Percentiles rank a stretch among this genome's conserved stretches.
phyloP scores from a whole-genome alignment of 2,113 vertebrate genomes.

The Pipra filicauda region DNA sequence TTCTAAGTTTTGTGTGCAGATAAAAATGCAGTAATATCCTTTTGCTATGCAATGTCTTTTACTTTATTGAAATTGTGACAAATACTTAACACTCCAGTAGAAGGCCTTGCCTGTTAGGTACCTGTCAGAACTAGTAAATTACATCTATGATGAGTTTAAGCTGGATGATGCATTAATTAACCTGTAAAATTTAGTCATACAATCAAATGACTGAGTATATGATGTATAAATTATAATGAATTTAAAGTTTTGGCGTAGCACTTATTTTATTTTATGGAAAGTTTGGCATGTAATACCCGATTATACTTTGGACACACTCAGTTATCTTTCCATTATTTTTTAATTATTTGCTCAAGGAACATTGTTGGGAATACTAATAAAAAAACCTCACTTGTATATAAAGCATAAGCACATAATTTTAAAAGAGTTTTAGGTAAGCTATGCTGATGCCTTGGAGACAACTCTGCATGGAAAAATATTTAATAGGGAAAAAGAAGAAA shows the following conservation, averaged over 20 bases:
- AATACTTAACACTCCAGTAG: neutral
- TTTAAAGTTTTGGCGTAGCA: neutral
- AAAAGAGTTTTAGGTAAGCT: neutral
- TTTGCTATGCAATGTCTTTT: neutral
- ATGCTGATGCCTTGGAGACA: neutral
- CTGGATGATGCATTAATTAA: neutral
- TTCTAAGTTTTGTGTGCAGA: neutral
- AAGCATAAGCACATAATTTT: neutral
- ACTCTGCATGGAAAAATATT: conserved; percentile 8
- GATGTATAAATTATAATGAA: neutral
- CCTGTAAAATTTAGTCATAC: neutral
- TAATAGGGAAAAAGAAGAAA: neutral
- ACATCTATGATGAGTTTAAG: neutral
- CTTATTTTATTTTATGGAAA: neutral
- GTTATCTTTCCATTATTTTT: neutral
- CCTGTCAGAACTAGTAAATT: neutral
- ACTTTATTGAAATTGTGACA: neutral
- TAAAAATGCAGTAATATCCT: neutral
- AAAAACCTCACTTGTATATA: neutral
- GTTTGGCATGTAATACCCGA: neutral
- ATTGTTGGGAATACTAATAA: neutral
- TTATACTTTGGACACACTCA: neutral
- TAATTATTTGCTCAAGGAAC: neutral
- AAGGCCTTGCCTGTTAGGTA: neutral
- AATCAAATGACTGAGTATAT: neutral